phyloP scores from a whole-genome alignment of 2,797 vertebrate species.

The Crenuchus spilurus region DNA sequence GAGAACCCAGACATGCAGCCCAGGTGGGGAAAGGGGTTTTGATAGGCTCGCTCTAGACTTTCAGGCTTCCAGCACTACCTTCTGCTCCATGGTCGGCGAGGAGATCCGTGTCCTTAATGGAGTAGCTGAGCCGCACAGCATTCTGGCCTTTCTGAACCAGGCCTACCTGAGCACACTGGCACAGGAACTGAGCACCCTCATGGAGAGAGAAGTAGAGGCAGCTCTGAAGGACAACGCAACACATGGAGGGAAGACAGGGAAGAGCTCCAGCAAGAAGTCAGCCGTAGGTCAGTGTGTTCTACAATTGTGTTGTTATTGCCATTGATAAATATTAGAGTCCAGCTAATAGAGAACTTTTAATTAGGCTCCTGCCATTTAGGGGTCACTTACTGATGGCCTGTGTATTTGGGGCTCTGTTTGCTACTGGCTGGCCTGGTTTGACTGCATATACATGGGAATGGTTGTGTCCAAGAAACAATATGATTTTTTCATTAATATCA shows the following conservation, averaged over 20 bases:
- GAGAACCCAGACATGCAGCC: slow-evolving; percentile 71
- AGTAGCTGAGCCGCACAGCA: slow-evolving; percentile 76
- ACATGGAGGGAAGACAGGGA: slow-evolving; percentile 76
- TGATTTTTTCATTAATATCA: no score
- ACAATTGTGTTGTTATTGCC: background rate
- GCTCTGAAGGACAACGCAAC: slow-evolving; percentile 83
- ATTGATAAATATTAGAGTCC: no score
- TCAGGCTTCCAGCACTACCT: slow-evolving; percentile 71
- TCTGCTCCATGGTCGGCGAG: slow-evolving; percentile 82
- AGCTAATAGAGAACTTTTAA: no score
- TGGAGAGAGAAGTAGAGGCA: slow-evolving; percentile 85
- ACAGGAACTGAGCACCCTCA: slow-evolving; percentile 80
- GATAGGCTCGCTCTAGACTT: slow-evolving; percentile 77
- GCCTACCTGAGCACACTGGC: slow-evolving; percentile 84
- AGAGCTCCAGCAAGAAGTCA: slow-evolving; percentile 82
- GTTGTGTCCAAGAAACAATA: no score
- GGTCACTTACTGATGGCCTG: no score
- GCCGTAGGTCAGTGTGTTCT: slow-evolving; percentile 78
- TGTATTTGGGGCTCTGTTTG: no score
- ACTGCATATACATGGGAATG: no score
- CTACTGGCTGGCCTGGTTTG: no score
- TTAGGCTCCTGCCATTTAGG: no score
- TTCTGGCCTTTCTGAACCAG: slow-evolving; percentile 85
- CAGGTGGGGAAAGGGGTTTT: slow-evolving; percentile 79
- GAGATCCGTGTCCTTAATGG: slow-evolving; percentile 83